phyloP scores from a whole-genome alignment of 2,888 invertebrate genomes.

The Lissonota sp. region DNA sequence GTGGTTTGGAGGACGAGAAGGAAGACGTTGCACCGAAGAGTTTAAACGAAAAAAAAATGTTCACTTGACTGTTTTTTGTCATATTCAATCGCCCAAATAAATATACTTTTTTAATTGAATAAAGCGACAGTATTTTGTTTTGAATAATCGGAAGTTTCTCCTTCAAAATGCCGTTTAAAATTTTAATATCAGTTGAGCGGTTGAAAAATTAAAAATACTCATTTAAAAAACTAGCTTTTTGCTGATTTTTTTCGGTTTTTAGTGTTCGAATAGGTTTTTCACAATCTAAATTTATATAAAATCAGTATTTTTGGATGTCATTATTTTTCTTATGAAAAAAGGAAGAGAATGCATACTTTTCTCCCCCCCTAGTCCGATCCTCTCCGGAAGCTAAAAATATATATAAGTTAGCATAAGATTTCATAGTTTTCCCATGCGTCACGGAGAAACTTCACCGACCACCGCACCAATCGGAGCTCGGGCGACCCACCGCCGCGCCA shows the following conservation, averaged over 20 bases:
- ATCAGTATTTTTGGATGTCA: conserved; percentile 1
- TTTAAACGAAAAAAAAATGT: too few species aligned
- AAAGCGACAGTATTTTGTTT: conserved; percentile 1
- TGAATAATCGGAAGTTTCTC: background rate
- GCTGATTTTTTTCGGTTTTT: background rate
- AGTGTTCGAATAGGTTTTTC: conserved; percentile 7
- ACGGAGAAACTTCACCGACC: too few species aligned
- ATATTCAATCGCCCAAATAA: conserved; percentile 6
- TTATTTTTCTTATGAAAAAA: conserved; percentile 19
- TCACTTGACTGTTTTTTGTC: background rate
- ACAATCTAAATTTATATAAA: conserved; percentile 4
- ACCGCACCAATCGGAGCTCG: too few species aligned
- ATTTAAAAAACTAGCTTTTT: conserved; percentile 2
- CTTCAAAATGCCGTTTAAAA: background rate
- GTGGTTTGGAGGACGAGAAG: too few species aligned
- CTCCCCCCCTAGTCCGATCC: too few species aligned
- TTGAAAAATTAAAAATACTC: conserved; percentile 1
- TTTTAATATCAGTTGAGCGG: background rate
- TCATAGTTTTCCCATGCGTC: too few species aligned
- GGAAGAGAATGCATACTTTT: too few species aligned
- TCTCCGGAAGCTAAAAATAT: too few species aligned
- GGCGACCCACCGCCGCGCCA: too few species aligned
- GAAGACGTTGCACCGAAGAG: too few species aligned
- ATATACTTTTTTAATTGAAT: conserved; percentile 13
- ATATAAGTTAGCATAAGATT: too few species aligned